Percentiles rank a stretch among this genome's conserved stretches.
Conservation (phyloP, 1,140 invertebrate genomes). For the Pseudachorutes palmiensis region DNA sequence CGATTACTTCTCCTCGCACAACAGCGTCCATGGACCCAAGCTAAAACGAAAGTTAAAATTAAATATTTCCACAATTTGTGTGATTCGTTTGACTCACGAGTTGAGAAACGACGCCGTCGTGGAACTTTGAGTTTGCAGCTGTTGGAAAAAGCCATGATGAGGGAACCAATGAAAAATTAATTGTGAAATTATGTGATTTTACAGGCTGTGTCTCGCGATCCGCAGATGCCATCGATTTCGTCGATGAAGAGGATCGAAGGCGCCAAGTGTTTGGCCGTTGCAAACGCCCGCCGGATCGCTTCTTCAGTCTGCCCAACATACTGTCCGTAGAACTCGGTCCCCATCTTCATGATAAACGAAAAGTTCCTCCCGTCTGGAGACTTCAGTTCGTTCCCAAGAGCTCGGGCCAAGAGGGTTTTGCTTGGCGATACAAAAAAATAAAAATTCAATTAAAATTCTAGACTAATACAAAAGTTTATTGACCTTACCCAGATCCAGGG, state of each 20-base stretch:
- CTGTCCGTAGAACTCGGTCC: constrained; percentile 55
- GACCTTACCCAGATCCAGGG: constrained; percentile 23
- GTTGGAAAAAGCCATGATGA: no score
- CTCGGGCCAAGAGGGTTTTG: constrained; percentile 58
- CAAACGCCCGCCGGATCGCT: constrained; percentile 52
- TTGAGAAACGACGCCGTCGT: constrained; percentile 38
- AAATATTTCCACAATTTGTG: no score
- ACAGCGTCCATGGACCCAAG: constrained; percentile 44
- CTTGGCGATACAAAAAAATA: constrained; percentile 6
- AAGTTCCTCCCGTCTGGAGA: constrained; percentile 34
- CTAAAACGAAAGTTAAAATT: no score
- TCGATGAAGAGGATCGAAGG: constrained; percentile 39
- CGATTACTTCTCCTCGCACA: constrained; percentile 27
- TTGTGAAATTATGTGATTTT: background rate
- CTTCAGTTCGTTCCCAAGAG: constrained; percentile 48
- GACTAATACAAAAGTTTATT: background rate
- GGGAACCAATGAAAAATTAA: background rate
- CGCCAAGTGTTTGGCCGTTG: constrained; percentile 40
- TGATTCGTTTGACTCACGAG: no score
- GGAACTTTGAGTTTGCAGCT: background rate
- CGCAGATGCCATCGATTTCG: constrained; percentile 38
- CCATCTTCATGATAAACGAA: constrained; percentile 51
- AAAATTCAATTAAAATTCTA: constrained; percentile 41
- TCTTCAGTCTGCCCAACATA: constrained; percentile 50
- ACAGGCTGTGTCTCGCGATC: constrained; percentile 1